Evolutionary conservation across 1,140 invertebrate species (phyloP), one percentile per base, ranked within the genome.

Genomic region (Hyles euphorbiae): DNA sequence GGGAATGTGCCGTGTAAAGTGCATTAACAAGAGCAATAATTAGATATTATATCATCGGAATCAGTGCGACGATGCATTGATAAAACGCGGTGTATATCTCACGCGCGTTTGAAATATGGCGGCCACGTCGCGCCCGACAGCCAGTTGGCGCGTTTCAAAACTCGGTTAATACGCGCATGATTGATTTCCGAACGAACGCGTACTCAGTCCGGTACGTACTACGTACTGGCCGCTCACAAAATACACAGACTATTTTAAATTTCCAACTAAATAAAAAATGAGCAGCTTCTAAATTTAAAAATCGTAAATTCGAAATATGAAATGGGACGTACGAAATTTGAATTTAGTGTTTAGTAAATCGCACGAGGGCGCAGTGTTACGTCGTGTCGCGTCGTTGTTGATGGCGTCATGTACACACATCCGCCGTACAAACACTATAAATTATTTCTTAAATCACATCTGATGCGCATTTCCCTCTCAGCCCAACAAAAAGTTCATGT

Each of bases 31-130:
- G 71, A 72, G 76, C 74, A 81, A 84, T 84, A 87, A 88, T 87
- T 88, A 81, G 69, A 76, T 82, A 88, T 65, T 87, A 85, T 85
- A 86, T 88, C 85, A 86, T 84, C 74, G 72, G 76, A 79, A 83
- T 85, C 77, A 83, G 74, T 73, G 77, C 83, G 83, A 86, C 83
- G 85, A 86, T 87, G 85, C 82, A 87, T 87, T 85, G 85, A 85
- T 85, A 87, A 88, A 88, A 83, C 80, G 76, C 62, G 33, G 72
- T 72, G 69, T 83, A 85, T 86, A 83, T 85, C 77, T 84, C 81
- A 83, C 70, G 76, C 72, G 70, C 66, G 72, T 75, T 80, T 88
- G 85, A 88, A 78, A 81, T 86, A 86, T 83, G 81, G 81, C 74
- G 59, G 74, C 58, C 77, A 70, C 74, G 82, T 81, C 85, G 72